Evolutionary conservation across 2,888 invertebrate species (phyloP).

Genomic region (Tethea ocularis): DNA sequence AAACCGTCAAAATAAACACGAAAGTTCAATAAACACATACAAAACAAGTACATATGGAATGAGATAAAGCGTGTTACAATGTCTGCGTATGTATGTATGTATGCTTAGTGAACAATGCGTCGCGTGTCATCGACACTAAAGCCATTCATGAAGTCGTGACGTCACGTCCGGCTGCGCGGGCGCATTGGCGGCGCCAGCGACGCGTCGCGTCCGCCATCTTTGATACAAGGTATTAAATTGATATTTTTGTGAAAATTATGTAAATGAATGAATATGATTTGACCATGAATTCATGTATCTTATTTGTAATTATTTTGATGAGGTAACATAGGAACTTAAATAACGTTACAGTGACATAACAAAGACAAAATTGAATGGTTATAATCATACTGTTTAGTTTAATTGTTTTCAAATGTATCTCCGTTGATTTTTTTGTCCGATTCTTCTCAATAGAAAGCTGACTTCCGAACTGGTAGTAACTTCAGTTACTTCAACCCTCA

Average conservation of each 20-base stretch:
- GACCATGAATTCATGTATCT: too few relatives aligned
- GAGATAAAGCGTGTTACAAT: slow-evolving; percentile 22
- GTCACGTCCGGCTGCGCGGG: slow-evolving; percentile 53
- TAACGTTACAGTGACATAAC: too few relatives aligned
- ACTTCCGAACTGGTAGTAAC: too few relatives aligned
- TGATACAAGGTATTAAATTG: neutral
- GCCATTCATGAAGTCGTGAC: slow-evolving; percentile 52
- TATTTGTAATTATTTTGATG: too few relatives aligned
- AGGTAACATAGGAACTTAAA: too few relatives aligned
- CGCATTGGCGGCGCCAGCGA: slow-evolving; percentile 29
- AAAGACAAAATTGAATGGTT: too few relatives aligned
- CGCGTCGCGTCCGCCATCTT: neutral
- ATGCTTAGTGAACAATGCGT: slow-evolving; percentile 41
- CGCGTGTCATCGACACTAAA: slow-evolving; percentile 57
- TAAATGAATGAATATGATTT: neutral
- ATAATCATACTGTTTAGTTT: too few relatives aligned
- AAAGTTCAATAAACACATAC: slow-evolving; percentile 1
- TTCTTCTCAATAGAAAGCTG: too few relatives aligned
- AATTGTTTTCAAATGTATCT: too few relatives aligned
- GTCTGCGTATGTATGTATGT: slow-evolving; percentile 26
- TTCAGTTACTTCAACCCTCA: too few relatives aligned
- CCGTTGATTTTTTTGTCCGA: too few relatives aligned
- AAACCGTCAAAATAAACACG: neutral
- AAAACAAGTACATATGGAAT: neutral
- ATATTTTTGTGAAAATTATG: neutral